These are phyloP conservation scores for Barnardius zonarius DNA, from an alignment of 2,113 vertebrate species.

Conservation along the genomic window DNA sequence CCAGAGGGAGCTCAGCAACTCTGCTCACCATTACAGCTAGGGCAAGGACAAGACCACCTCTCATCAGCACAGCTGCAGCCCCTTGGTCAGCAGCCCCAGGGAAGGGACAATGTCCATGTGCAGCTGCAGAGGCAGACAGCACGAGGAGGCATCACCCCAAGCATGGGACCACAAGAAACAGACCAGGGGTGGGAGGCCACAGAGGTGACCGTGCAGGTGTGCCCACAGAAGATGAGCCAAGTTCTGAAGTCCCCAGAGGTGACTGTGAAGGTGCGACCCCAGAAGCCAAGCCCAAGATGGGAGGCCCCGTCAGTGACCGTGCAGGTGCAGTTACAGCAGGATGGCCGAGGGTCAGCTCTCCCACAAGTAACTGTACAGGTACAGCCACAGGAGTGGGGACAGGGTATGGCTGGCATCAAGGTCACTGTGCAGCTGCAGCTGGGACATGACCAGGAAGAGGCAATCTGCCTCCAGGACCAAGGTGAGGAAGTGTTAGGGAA, in stretches of 20 bases:
- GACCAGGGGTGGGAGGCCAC: neutral
- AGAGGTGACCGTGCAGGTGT: neutral
- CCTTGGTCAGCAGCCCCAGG: neutral
- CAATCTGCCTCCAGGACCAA: neutral
- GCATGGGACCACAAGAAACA: neutral
- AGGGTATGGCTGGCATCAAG: neutral
- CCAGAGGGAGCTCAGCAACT: neutral
- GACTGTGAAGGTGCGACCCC: neutral
- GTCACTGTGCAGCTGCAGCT: neutral
- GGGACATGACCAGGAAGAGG: neutral
- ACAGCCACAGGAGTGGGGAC: neutral
- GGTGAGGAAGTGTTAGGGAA: neutral
- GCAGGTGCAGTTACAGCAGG: neutral
- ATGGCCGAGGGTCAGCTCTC: neutral
- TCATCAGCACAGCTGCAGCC: neutral
- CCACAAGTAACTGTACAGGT: neutral
- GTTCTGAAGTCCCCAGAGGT: neutral
- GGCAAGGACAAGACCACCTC: neutral
- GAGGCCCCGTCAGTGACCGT: neutral
- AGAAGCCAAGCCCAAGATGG: neutral
- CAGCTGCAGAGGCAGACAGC: neutral
- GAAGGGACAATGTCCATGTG: neutral
- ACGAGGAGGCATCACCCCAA: neutral
- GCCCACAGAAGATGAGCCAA: neutral
- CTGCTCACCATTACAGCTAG: neutral